phyloP scores from a whole-genome alignment of 2,888 invertebrate species.

The Diarsia brunnea region DNA sequence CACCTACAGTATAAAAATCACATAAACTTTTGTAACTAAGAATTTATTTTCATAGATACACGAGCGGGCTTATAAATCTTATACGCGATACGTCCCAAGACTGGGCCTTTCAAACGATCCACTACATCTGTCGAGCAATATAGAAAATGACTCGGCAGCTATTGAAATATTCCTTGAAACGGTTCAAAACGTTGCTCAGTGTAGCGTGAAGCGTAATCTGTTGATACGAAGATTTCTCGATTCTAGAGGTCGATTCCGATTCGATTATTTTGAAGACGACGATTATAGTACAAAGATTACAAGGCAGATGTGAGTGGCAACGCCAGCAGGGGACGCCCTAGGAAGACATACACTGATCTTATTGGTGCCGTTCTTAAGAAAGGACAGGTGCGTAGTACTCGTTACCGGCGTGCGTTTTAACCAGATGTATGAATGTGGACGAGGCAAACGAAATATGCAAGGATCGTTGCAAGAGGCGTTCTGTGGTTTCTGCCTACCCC shows the following conservation, averaged over 20 bases:
- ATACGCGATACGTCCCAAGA: conserved; percentile 52
- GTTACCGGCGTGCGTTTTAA: too few relatives aligned
- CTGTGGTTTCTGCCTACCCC: too few relatives aligned
- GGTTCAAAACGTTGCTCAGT: conserved; percentile 51
- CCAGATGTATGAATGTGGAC: too few relatives aligned
- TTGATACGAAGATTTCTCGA: conserved; percentile 50
- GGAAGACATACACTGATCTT: too few relatives aligned
- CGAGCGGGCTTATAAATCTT: conserved; percentile 57
- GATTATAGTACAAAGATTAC: too few relatives aligned
- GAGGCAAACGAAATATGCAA: too few relatives aligned
- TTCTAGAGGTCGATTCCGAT: conserved; percentile 37
- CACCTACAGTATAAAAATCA: conserved; percentile 43
- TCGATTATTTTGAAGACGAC: conserved; percentile 32
- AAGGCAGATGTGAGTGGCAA: too few relatives aligned
- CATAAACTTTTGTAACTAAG: conserved; percentile 45
- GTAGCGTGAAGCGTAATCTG: conserved; percentile 42
- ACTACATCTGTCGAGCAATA: conserved; percentile 60
- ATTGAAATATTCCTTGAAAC: conserved; percentile 62
- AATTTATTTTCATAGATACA: conserved; percentile 57
- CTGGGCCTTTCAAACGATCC: conserved; percentile 55
- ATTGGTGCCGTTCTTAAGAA: too few relatives aligned
- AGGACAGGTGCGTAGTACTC: too few relatives aligned
- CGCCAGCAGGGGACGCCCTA: too few relatives aligned
- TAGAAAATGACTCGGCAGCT: conserved; percentile 61
- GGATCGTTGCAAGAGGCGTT: too few relatives aligned